These are phyloP conservation scores for Aurelia sp. DNA, from an alignment of 30 jellyfish, hydroid and myxozoan genomes.

Conservation along the genomic window DNA sequence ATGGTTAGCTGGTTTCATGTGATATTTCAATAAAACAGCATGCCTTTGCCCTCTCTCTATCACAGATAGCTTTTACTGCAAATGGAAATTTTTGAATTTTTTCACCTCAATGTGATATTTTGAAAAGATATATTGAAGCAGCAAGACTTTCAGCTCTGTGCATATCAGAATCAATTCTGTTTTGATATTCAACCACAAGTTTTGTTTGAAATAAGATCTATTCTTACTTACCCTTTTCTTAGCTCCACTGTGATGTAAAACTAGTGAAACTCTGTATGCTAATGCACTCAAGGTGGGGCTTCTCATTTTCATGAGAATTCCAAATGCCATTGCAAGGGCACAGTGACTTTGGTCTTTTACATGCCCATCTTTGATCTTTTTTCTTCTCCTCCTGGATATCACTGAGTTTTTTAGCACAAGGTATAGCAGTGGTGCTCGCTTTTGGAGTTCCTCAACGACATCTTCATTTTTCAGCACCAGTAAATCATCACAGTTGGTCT, in stretches of 20 bases:
- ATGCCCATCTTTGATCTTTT: slow-evolving; percentile 12
- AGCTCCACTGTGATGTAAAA: slow-evolving; percentile 41
- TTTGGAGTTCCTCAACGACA: not conserved
- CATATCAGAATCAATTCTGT: no score
- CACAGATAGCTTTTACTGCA: no score
- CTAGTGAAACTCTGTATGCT: slow-evolving; percentile 17
- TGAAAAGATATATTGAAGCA: no score
- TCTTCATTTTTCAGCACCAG: not conserved
- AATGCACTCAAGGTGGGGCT: slow-evolving; percentile 34
- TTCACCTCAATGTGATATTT: no score
- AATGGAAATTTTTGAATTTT: no score
- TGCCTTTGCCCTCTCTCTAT: no score
- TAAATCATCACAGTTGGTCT: slow-evolving; percentile 1
- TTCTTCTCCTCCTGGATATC: not conserved
- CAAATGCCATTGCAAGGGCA: slow-evolving; percentile 22
- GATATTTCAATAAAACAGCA: no score
- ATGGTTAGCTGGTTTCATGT: no score
- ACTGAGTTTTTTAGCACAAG: not conserved
- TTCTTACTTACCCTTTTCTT: slow-evolving; percentile 22
- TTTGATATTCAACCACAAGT: no score
- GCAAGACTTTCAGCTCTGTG: no score
- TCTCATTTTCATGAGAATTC: slow-evolving; percentile 27
- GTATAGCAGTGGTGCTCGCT: slow-evolving; percentile 14
- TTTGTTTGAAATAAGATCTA: no score
- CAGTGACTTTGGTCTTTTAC: not conserved